These are phyloP conservation scores for Polydesmus complanatus DNA, from an alignment of 2,888 invertebrate genomes.

Conservation along the genomic window DNA sequence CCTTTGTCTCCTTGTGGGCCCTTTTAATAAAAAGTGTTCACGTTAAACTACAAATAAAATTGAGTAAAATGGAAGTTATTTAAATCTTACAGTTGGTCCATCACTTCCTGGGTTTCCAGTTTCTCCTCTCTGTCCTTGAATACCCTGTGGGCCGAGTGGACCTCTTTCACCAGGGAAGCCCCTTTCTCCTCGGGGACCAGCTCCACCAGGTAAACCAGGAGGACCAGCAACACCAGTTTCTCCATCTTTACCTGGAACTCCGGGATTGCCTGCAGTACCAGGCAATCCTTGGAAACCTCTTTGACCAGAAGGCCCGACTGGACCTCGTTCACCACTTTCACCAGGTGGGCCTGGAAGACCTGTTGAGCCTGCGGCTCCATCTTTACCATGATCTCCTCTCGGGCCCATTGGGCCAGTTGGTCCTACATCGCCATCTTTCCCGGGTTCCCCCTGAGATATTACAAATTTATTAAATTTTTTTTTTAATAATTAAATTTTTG, in stretches of 20 bases:
- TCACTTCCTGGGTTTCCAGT: slow-evolving; percentile 51
- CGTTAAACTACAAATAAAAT: neutral
- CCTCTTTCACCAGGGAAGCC: slow-evolving; percentile 50
- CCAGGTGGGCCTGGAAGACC: slow-evolving; percentile 52
- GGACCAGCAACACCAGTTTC: slow-evolving; percentile 54
- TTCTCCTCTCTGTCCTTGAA: slow-evolving; percentile 47
- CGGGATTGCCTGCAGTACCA: slow-evolving; percentile 56
- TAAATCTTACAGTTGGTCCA: slow-evolving; percentile 37
- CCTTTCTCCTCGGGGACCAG: slow-evolving; percentile 35
- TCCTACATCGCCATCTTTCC: slow-evolving; percentile 64
- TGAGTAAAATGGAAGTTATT: neutral
- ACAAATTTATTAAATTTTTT: slow-evolving; percentile 20
- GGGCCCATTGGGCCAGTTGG: slow-evolving; percentile 59
- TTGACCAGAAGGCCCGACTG: slow-evolving; percentile 58
- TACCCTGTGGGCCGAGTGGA: slow-evolving; percentile 41
- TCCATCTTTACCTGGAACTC: slow-evolving; percentile 66
- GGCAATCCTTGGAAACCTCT: slow-evolving; percentile 69
- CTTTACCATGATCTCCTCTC: slow-evolving; percentile 60
- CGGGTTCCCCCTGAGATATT: slow-evolving; percentile 57
- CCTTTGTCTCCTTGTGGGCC: slow-evolving; percentile 43
- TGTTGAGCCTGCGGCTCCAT: slow-evolving; percentile 35
- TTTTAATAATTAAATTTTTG: neutral
- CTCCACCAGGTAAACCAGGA: slow-evolving; percentile 38
- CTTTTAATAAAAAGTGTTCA: slow-evolving; percentile 9
- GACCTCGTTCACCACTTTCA: slow-evolving; percentile 58